Evolutionary conservation across 2,113 vertebrate species (phyloP), one percentile per base, ranked within the genome.

Genomic region (Fukomys damarensis): DNA sequence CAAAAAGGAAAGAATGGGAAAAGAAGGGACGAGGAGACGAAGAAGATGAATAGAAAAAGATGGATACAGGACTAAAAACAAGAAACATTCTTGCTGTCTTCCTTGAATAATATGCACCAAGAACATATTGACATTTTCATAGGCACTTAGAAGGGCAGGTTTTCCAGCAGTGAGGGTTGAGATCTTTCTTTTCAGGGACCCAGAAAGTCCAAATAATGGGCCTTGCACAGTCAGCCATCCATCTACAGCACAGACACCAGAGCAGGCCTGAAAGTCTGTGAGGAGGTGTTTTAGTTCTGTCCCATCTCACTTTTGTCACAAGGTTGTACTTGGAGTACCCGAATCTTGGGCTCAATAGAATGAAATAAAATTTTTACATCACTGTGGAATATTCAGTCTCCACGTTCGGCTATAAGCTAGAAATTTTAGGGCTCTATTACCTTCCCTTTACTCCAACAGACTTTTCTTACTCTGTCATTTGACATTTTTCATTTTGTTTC

Each of bases 401-500:
- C 58, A 59, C 19, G 10, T 49, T 61, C 74, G 32, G 28, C 52
- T 77, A 2, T 30, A 89, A 56, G 46, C 52, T 41, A 81, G 32
- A 46, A 86, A 4, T 46, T 93, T 68, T 30, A 59, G 66, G n/a
- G 41, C 52, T 86, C 56, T 35, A 4, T 32, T 35, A 35, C 28
- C 38, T 92, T 72, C 84, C 10, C 12, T 7, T 89, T 61, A 20
- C 32, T 87, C 13, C 80, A 38, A 30, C 4, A 56, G 43, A 30
- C 7, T 79, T 95, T 85, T 88, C 93, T 86, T 86, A 26, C 83
- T 61, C 41, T 86, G 63, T 56, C n/a, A 49, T 52, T 68, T 14
- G 74, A 16, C 5, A 14, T 66, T 83, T 84, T 94, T 76, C 74
- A 76, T 87, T 89, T 91, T 56, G 59, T 86, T 89, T 92, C 77